Percentiles rank a stretch among this genome's conserved stretches.
Evolutionary conservation across 2,113 vertebrate genomes (phyloP).

Genomic region (Centropus bengalensis): DNA sequence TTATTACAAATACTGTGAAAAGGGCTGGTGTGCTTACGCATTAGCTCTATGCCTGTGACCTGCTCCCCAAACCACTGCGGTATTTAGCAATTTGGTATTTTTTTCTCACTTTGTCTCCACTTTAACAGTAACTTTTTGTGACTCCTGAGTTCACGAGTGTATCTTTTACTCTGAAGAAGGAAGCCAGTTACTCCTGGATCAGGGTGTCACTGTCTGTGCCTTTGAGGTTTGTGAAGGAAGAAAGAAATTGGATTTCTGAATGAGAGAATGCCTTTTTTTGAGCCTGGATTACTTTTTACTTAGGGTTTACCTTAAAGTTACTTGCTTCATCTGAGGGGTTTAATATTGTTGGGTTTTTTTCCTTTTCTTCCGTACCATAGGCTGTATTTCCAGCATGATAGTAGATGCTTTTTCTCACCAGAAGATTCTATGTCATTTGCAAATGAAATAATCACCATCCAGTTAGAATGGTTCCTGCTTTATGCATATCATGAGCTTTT

Average conservation of each 20-base stretch:
- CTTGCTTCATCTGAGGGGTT: background rate
- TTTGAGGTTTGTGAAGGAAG: background rate
- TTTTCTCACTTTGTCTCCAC: background rate
- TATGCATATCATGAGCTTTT: background rate
- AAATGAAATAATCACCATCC: background rate
- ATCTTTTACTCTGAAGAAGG: background rate
- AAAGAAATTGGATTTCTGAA: background rate
- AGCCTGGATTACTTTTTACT: background rate
- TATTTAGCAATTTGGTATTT: background rate
- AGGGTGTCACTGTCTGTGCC: background rate
- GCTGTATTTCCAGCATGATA: background rate
- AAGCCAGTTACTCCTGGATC: background rate
- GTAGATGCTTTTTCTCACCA: background rate
- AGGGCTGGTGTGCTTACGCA: background rate
- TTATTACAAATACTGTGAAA: background rate
- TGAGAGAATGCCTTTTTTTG: background rate
- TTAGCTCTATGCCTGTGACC: background rate
- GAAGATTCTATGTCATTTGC: background rate
- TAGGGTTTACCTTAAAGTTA: background rate
- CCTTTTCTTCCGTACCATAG: accelerated
- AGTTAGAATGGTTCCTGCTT: background rate
- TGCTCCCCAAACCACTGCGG: background rate
- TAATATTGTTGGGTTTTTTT: background rate
- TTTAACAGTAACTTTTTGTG: background rate
- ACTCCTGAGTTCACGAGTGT: background rate